Evolutionary conservation across 2,113 vertebrate genomes (phyloP).

Genomic region (Chroicocephalus ridibundus): DNA sequence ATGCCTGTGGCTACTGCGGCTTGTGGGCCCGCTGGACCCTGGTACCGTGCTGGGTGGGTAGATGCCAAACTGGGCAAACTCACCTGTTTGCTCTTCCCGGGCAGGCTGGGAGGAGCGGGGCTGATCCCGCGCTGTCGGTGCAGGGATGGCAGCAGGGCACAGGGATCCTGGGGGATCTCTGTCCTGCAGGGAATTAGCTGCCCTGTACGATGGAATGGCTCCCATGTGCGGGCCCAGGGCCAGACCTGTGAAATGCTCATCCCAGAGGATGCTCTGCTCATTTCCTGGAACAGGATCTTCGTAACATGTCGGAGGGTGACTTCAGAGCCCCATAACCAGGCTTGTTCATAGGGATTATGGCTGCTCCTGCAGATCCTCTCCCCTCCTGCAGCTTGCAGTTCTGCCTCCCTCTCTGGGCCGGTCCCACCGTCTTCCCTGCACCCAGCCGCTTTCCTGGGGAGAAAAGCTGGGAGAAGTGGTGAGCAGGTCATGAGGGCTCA

Average conservation of each 20-base stretch:
- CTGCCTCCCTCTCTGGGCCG: neutral
- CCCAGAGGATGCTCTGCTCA: neutral
- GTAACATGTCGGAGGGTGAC: accelerated
- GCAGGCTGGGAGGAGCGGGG: neutral
- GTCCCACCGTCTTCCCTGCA: neutral
- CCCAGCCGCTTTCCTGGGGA: neutral
- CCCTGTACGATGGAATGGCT: accelerated
- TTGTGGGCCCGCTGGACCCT: neutral
- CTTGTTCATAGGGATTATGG: neutral
- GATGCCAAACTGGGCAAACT: neutral
- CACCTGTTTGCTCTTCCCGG: neutral
- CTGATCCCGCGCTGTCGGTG: accelerated
- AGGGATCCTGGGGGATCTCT: neutral
- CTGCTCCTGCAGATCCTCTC: neutral
- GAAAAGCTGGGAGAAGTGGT: neutral
- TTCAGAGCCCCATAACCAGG: neutral
- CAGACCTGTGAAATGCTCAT: neutral
- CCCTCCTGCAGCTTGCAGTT: neutral
- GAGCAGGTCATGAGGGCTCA: neutral
- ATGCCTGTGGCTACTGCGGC: neutral
- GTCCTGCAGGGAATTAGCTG: neutral
- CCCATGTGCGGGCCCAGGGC: neutral
- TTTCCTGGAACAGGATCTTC: neutral
- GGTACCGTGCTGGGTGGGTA: neutral
- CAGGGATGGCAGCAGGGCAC: neutral